phyloP scores from a whole-genome alignment of 1,140 invertebrate genomes.

The Trichomalopsis sarcophagae region DNA sequence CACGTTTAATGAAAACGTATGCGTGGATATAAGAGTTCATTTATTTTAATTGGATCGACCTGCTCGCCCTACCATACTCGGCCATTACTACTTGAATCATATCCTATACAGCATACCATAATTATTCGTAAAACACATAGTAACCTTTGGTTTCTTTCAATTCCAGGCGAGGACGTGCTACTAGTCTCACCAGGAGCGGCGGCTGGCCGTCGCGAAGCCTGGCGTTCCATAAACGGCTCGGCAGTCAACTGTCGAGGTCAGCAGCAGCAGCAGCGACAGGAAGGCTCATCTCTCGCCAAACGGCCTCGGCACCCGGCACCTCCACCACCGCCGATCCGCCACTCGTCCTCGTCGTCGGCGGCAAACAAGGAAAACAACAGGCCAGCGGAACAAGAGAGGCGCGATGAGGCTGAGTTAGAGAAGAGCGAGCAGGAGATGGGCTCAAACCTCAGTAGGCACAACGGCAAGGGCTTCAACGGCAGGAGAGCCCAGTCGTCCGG shows the following conservation, averaged over 20 bases:
- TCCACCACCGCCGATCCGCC: conserved; percentile 33
- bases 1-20: too few species aligned
- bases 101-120: too few species aligned
- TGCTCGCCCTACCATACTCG: too few species aligned
- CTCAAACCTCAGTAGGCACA: conserved; percentile 84
- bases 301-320: conserved; percentile 41
- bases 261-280: conserved; percentile 33
- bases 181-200: conserved; percentile 52
- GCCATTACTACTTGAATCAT: too few species aligned
- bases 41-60: too few species aligned
- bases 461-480: conserved; percentile 80
- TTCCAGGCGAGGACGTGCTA: conserved; percentile 65
- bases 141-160: background rate
- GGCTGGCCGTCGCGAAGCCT: conserved; percentile 52
- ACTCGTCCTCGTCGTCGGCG: conserved; percentile 53
- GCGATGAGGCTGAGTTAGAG: conserved; percentile 45
- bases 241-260: conserved; percentile 30
- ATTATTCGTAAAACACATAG: too few species aligned
- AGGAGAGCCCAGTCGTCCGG: conserved; percentile 83
- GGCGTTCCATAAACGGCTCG: conserved; percentile 28
- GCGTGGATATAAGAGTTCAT: too few species aligned
- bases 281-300: conserved; percentile 48
- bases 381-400: conserved; percentile 50
- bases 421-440: conserved; percentile 75
- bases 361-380: conserved; percentile 67